Evolutionary conservation across 1,140 invertebrate genomes (phyloP).

Genomic region (Tribolium castaneum): DNA sequence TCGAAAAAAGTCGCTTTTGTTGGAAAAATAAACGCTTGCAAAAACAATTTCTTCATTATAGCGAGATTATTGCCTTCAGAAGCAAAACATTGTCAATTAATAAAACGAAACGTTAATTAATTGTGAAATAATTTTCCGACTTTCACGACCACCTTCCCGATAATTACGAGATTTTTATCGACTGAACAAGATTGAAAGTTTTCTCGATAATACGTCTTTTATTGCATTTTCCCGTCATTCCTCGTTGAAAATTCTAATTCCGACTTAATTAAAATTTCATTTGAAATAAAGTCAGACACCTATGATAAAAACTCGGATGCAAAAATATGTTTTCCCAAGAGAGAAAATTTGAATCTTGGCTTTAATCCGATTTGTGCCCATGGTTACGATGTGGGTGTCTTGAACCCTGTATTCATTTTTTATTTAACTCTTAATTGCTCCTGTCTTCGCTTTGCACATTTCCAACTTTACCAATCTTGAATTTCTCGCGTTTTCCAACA

Average conservation of each 20-base stretch:
- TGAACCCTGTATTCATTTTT: neutral
- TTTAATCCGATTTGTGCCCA: slow-evolving; percentile 37
- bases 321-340: neutral
- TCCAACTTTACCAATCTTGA: no score
- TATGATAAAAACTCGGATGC: neutral
- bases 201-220: neutral
- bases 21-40: neutral
- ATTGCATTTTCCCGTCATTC: slow-evolving; percentile 7
- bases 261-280: slow-evolving; percentile 5
- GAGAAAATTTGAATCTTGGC: slow-evolving; percentile 21
- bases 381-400: slow-evolving; percentile 9
- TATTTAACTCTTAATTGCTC: no score
- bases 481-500: neutral
- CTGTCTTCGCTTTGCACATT: no score
- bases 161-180: slow-evolving; percentile 10
- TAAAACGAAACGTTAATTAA: neutral
- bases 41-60: no score
- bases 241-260: slow-evolving; percentile 4
- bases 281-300: neutral
- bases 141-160: neutral
- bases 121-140: neutral
- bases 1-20: neutral
- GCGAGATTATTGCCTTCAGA: no score
- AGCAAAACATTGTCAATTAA: no score
- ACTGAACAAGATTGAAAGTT: slow-evolving; percentile 1